phyloP scores from a whole-genome alignment of 2,888 invertebrate species.

The Panzeria rudis region DNA sequence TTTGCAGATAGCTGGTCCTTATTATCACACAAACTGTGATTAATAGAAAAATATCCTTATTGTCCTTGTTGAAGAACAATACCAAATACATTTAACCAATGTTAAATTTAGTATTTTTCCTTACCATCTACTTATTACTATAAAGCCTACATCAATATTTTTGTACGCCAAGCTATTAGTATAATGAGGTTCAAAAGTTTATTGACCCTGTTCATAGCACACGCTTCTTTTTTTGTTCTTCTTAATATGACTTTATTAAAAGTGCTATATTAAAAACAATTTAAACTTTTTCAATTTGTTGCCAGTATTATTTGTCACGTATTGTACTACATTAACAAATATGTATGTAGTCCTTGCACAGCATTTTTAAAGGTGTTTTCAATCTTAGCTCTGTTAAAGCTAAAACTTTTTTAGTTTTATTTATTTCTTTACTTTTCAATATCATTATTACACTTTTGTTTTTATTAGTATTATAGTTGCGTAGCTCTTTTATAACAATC shows the following conservation, averaged over 20 bases:
- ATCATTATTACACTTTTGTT: slow-evolving; percentile 39
- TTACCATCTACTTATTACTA: too few relatives aligned
- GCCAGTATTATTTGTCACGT: neutral
- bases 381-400: neutral
- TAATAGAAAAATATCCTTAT: neutral
- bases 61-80: neutral
- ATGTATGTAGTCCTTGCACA: neutral
- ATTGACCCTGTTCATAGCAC: neutral
- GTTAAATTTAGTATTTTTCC: too few relatives aligned
- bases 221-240: neutral
- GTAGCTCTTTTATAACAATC: slow-evolving; percentile 6
- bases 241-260: neutral
- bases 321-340: slow-evolving; percentile 6
- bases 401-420: slow-evolving; percentile 69
- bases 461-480: slow-evolving; percentile 4
- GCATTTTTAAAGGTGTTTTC: slow-evolving; percentile 47
- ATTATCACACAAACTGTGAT: neutral
- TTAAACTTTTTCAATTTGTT: slow-evolving; percentile 44
- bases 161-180: neutral
- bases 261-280: slow-evolving; percentile 9
- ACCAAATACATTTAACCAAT: neutral
- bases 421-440: slow-evolving; percentile 70
- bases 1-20: neutral
- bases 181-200: neutral
- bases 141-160: neutral